Percentiles rank a stretch among this genome's conserved stretches.
Conservation (phyloP, 1,140 invertebrate genomes). For the Camponotus vicinus region DNA sequence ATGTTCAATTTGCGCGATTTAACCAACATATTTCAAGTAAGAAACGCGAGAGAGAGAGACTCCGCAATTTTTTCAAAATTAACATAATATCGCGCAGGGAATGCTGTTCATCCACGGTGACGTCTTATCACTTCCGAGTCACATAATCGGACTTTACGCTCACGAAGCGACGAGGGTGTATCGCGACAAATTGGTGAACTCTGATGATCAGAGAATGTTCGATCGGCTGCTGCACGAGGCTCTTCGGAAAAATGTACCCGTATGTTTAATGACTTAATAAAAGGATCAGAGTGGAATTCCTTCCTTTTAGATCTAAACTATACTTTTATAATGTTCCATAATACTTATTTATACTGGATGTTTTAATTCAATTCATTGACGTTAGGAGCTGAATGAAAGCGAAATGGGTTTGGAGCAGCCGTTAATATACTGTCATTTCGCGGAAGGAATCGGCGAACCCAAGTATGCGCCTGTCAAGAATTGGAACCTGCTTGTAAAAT, state of each 20-base stretch:
- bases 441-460: slow-evolving; percentile 95
- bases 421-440: slow-evolving; percentile 96
- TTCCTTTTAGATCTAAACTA: neutral
- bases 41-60: neutral
- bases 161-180: slow-evolving; percentile 97
- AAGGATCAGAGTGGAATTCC: neutral
- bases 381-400: slow-evolving; percentile 89
- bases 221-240: slow-evolving; percentile 91
- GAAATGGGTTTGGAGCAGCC: slow-evolving; percentile 89
- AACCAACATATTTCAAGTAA: slow-evolving; percentile 95
- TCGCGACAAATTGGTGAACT: slow-evolving; percentile 94
- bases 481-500: slow-evolving; percentile 91
- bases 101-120: slow-evolving; percentile 95
- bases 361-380: neutral
- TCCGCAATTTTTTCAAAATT: neutral
- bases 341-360: neutral
- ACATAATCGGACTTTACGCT: slow-evolving; percentile 93
- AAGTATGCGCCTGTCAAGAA: slow-evolving; percentile 94
- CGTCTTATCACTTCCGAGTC: slow-evolving; percentile 89
- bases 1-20: slow-evolving; percentile 97
- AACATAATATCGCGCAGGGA: slow-evolving; percentile 88
- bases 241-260: slow-evolving; percentile 94
- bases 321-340: neutral
- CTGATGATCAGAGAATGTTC: slow-evolving; percentile 90
- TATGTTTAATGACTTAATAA: slow-evolving; percentile 77